Conservation (phyloP, 2,888 invertebrate species). For the Agrotis segetum region DNA sequence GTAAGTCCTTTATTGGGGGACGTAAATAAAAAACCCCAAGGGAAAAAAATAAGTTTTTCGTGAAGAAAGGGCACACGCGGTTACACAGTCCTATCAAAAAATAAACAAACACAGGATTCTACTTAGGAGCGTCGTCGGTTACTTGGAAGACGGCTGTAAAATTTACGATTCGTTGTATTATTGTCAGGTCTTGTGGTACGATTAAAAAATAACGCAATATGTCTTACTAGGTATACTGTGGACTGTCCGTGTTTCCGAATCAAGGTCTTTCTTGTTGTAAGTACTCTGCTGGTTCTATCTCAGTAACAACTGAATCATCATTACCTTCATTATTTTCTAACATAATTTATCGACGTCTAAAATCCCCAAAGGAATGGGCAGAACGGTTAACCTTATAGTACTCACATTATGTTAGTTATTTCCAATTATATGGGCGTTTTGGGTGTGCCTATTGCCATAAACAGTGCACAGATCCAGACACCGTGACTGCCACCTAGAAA, state of each 20-base stretch:
- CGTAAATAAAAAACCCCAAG: constrained; percentile 79
- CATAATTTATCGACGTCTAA: background rate
- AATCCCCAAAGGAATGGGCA: too few relatives aligned
- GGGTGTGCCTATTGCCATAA: too few relatives aligned
- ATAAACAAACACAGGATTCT: constrained; percentile 88
- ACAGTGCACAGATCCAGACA: too few relatives aligned
- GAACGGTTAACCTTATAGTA: too few relatives aligned
- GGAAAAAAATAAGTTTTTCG: constrained; percentile 78
- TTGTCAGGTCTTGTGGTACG: constrained; percentile 67
- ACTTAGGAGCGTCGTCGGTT: constrained; percentile 85
- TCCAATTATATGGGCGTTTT: too few relatives aligned
- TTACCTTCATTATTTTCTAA: background rate
- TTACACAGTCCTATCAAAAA: constrained; percentile 90
- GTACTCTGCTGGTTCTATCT: background rate
- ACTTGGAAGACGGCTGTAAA: constrained; percentile 86
- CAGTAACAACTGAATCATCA: background rate
- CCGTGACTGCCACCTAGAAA: too few relatives aligned
- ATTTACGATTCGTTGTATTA: constrained; percentile 89
- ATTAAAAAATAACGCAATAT: constrained; percentile 56
- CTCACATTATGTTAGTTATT: too few relatives aligned
- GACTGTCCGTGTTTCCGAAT: constrained; percentile 8
- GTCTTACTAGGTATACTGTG: constrained; percentile 54
- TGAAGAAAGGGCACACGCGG: constrained; percentile 85
- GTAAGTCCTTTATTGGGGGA: constrained; percentile 87
- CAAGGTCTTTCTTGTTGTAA: background rate